Base-by-base conservation (phyloP, 2,888 invertebrate genomes). In the Nymphalis c-album region DNA sequence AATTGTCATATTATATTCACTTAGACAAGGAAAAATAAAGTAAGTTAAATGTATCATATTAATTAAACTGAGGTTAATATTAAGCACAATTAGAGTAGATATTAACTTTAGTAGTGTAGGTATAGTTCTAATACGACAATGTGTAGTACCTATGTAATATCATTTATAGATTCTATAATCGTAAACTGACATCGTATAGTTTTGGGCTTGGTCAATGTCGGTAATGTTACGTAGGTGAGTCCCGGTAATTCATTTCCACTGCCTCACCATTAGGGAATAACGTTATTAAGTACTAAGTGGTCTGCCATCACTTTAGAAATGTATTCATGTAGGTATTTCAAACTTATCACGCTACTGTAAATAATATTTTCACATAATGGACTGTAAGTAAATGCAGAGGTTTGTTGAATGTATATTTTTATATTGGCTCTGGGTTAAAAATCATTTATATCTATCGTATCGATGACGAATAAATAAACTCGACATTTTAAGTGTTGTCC, bases 141-240 rank as follows among this genome's bases (percentile, higher is more conserved):
- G n/a, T 26, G 57, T 57, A 40, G 57, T n/a, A n/a, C n/a, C n/a
- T n/a, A n/a, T n/a, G n/a, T 57, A 57, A 57, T 26, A 35, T 13
- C 35, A 35, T 57, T 40, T 40, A 57, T 40, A 40, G 35, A 40
- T 57, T 35, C 57, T 57, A 18, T 57, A 26, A 57, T 64, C 45
- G 18, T 53, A 60, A 16, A 60, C 47, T 13, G 20, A 10, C 35
- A 26, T 60, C 17, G 55, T 50, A 22, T 62, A 76, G 72, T 60
- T 73, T 66, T 75, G 76, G 80, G 81, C 77, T 76, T 75, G 78
- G 75, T 73, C 68, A 67, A 69, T 67, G 64, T 31, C 68, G 67
- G 70, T 71, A 70, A 63, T 55, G 46, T 40, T 74, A 57, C 68
- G 67, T 71, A 67, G 57, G 71, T 71, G 71, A 45, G 60, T 46